Base-by-base conservation (phyloP, 2,797 vertebrate genomes). In the Sebastes matsubarae region DNA sequence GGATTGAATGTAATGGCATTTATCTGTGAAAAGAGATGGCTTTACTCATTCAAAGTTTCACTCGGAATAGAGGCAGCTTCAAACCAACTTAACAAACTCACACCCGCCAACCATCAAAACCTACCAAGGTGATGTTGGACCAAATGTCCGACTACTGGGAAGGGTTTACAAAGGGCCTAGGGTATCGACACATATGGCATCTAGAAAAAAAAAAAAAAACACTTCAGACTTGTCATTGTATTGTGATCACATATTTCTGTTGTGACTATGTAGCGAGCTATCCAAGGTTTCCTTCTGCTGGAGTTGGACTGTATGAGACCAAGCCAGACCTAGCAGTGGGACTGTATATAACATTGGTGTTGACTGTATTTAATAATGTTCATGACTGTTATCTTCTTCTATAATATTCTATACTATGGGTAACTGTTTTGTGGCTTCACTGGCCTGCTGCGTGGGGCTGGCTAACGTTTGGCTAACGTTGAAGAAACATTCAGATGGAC, bases 321-420 rank as follows among this genome's bases (percentile, higher is more conserved):
- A 95, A 96, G 95, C 95, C 95, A 96, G 94, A 96, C 93, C 96
- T 95, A 97, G 97, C 97, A 97, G 96, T 97, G 95, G 96, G 94
- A 97, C 97, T 99, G 98, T 99, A 98, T 96, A 97, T 96, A 98
- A 97, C 97, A 95, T 97, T 87, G 95, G 96, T 98, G 97, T 98
- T 97, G 96, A 97, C 96, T 98, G 96, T 98, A 95, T 96, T 96
- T 96, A 96, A 97, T 96, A 97, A 97, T 96, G 96, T 97, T 97
- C 96, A 98, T 95, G 97, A 98, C 97, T 99, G 98, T 99, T 98
- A 99, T 96, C 96, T 96, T 95, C 95, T 96, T 95, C 89, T 95
- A 95, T 96, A 95, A 94, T 96, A 96, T 96, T 96, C 94, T 96
- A 96, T 96, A 95, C 94, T 96, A 95, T 95, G 95, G 95, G 96